Conservation (phyloP, 2,113 vertebrate genomes). For the Burhinus bistriatus region DNA sequence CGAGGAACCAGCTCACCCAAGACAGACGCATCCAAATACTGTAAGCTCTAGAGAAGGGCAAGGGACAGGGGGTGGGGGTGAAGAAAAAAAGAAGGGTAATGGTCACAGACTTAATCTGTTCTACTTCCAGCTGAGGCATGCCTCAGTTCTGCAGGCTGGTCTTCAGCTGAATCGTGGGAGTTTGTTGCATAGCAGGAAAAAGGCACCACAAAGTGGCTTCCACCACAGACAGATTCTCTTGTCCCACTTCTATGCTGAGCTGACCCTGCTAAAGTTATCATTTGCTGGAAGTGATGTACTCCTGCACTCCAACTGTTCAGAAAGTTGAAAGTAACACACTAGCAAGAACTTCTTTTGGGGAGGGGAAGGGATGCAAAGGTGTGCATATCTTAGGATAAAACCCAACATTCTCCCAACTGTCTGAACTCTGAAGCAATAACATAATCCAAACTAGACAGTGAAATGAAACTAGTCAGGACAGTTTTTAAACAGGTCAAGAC, state of each 20-base stretch:
- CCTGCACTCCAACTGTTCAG: neutral
- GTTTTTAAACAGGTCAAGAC: neutral
- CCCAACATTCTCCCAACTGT: neutral
- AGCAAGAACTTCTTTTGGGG: neutral
- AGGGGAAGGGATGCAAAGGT: neutral
- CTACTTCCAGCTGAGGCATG: neutral
- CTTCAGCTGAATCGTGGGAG: neutral
- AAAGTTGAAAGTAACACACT: neutral
- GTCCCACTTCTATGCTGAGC: neutral
- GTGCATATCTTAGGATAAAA: neutral
- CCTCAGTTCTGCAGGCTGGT: neutral
- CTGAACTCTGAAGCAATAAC: neutral
- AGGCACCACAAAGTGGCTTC: neutral
- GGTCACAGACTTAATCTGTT: neutral
- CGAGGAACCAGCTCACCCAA: conserved; percentile 90
- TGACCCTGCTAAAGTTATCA: neutral
- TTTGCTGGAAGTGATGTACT: neutral
- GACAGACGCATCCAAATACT: conserved; percentile 91
- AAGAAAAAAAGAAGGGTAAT: neutral
- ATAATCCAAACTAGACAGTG: neutral
- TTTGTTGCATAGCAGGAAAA: neutral
- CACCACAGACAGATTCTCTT: neutral
- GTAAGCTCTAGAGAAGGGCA: conserved; percentile 84
- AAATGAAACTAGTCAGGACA: neutral
- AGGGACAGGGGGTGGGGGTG: neutral